Evolutionary conservation across 2,888 invertebrate species (phyloP), one percentile per base, ranked within the genome.

Genomic region (Tridacna gigas): DNA sequence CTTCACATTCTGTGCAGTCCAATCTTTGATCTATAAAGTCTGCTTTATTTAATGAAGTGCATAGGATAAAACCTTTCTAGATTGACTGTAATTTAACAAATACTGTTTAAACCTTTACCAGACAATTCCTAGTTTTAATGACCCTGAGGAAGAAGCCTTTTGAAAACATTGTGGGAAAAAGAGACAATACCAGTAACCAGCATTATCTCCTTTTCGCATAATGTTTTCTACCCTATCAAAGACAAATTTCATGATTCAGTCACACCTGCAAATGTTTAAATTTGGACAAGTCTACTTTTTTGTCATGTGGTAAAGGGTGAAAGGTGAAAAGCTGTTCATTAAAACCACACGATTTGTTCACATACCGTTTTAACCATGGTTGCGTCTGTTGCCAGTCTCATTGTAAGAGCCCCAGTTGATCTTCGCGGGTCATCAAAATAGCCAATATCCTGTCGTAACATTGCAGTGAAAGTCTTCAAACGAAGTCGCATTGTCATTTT

Each of bases 401-500:
- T 93, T 11, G 93, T 94, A 18, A 94, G 81, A 9, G 92, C 92
- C 0, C 94, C 94, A 0, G 92, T 91, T 11, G 90, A 86, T 71
- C 93, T 92, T 48, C 90, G 90, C 0, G 91, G 90, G 65, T 91
- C 91, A 82, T 94, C 94, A 89, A 93, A 94, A 77, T 91, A 94
- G 5, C 90, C 83, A 28, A 93, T 90, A 74, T 94, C 94, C 81
- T 94, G 93, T 67, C 91, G 82, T 22, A 93, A 71, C 26, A 91
- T 82, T 22, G 88, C 88, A 20, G 82, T 63, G 74, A 93, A 93
- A 3, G 95, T 93, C 82, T 94, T 90, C 25, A 94, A 86, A 26
- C 96, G 91, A n/a, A 95, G 87, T 60, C 95, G 89, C 90, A 91
- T 92, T 0, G 95, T 95, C 77, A 95, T 84, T 51, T 78, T 89